Evolutionary conservation across 2,113 vertebrate genomes (phyloP), one percentile per base, ranked within the genome.

Genomic region (Rhinopomastus cyanomelas): DNA sequence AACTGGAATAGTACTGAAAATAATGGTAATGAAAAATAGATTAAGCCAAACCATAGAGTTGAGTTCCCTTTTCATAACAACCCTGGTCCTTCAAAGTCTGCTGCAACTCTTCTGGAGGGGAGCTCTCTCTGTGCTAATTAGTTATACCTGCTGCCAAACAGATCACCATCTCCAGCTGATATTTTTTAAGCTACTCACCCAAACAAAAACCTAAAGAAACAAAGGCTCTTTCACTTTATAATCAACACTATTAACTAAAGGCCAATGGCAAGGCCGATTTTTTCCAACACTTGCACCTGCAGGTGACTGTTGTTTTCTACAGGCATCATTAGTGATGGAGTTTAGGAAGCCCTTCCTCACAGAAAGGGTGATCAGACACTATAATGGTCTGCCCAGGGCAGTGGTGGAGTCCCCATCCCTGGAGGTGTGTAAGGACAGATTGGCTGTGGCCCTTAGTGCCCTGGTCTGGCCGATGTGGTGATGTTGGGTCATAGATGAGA

Each of bases 131-230:
- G 10, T 39, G 30, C 76, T 91, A 78, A 79, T 75, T 77, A 34
- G 57, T 48, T 44, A 37, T 62, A 91, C 37, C 74, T 93, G 55
- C 80, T 95, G 57, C 27, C n/a, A 84, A 88, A 39, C 11, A 83
- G 69, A 27, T 29, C 15, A 55, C 30, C 17, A 48, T 8, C 14
- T 34, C 26, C 34, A 59, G 30, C 13, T 67, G 42, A n/a, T 83
- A 8, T 68, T 80, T 80, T 53, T 61, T 2, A 55, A 69, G 53
- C 4, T 29, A 34, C 51, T 77, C 6, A 26, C 12, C 3, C 4
- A 6, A 7, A 8, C 32, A 29, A 13, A 27, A 4, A 0, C 2
- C 17, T 44, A 2, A 4, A 29, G 26, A 51, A 80, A 51, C 10
- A 69, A 76, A 53, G 19, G 11, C 2, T 56, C 12, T 62, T 93